Base-by-base conservation (phyloP, 2,113 vertebrate genomes). In the Capricornis sumatraensis region DNA sequence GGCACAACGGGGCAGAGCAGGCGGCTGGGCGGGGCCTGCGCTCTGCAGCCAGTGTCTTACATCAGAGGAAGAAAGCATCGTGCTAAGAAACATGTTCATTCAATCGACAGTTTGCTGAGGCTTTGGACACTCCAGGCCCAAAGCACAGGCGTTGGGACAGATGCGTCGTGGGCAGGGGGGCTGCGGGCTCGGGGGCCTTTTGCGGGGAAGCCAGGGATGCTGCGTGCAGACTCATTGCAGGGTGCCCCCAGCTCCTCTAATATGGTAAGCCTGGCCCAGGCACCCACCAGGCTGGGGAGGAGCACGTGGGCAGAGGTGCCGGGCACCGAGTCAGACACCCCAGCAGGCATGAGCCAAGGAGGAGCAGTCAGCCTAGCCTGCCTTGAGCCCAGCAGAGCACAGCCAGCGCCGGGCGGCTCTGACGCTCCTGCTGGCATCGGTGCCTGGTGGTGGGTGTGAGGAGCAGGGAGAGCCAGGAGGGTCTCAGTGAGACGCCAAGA, bases 161-260 rank as follows among this genome's bases (percentile, higher is more conserved):
- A 7, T 3, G 1, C 8, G 0, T 2, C 1, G 0, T 27, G 1
- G 13, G 36, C 88, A 81, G 71, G n/a, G 10, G 3, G 0, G 4
- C 27, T 7, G 3, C 0, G 1, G 84, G 5, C 27, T n/a, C 0
- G 5, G 16, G 45, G 28, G 16, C 16, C 45, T 33, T 27, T 40
- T 16, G 9, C 1, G 0, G 28, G 45, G 78, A 81, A 33, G 78
- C 47, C 3, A 1, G 36, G 30, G 25, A 43, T 4, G 5, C 30
- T 28, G 7, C 2, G 0, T 1, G 21, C 17, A 2, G 43, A 50
- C 33, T 15, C 28, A 0, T 25, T 53, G 10, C 33, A 9, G 58
- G 92, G 57, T 9, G 28, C 40, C 74, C 16, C 60, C 4, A 21
- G 36, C 30, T 5, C 30, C 25, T 6, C 8, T 4, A 7, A 28